These are phyloP conservation scores for Pachycephus smyrnensis DNA, from an alignment of 2,888 invertebrate species.

Conservation along the genomic window DNA sequence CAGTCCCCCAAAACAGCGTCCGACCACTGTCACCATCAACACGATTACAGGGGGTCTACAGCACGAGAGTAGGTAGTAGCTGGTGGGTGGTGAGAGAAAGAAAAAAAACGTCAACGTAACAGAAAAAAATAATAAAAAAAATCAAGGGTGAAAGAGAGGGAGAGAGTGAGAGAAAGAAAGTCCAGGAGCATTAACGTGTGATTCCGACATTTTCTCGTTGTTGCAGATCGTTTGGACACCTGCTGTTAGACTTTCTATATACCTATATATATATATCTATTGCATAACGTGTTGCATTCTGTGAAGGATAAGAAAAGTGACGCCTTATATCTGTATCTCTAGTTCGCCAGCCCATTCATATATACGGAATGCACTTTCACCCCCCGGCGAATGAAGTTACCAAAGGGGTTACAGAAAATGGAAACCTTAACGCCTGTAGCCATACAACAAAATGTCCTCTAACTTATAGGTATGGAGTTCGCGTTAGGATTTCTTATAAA, in stretches of 20 bases:
- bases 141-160: not conserved
- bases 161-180: not conserved
- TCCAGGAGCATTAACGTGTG: not conserved
- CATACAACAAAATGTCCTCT: not conserved
- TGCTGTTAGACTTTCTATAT: not conserved
- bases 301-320: not conserved
- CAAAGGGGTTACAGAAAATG: not conserved
- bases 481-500: not conserved
- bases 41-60: not conserved
- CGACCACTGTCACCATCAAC: not conserved
- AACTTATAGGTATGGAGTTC: not conserved
- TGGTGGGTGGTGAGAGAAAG: not conserved
- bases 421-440: not conserved
- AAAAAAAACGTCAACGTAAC: not conserved
- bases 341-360: not conserved
- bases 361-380: not conserved
- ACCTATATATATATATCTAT: not conserved
- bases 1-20: not conserved
- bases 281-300: not conserved
- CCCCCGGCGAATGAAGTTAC: not conserved
- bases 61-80: not conserved
- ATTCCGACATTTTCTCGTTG: not conserved
- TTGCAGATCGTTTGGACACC: not conserved
- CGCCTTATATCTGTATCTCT: not conserved
- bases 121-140: not conserved